Percentiles rank a stretch among this genome's conserved stretches.
These are phyloP conservation scores for Platysteira castanea DNA, from an alignment of 2,113 vertebrate species.

Conservation along the genomic window DNA sequence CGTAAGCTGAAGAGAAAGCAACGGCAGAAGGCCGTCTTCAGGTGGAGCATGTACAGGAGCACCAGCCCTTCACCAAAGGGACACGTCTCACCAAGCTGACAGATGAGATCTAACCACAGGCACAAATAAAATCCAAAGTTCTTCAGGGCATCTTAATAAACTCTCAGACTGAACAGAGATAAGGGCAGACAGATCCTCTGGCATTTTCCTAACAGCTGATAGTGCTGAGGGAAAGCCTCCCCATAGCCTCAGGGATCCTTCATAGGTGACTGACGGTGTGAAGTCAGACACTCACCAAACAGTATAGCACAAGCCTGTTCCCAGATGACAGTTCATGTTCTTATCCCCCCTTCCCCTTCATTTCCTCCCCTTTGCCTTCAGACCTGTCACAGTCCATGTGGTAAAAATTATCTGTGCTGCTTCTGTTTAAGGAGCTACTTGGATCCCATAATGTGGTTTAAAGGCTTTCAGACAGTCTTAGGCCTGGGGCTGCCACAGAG, in stretches of 20 bases:
- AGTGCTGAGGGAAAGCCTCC: not conserved
- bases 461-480: not conserved
- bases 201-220: fast-evolving
- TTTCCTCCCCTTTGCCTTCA: not conserved
- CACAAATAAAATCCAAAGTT: not conserved
- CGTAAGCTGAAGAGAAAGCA: not conserved
- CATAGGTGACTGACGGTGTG: fast-evolving
- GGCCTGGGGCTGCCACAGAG: not conserved
- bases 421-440: not conserved
- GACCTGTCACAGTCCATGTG: not conserved
- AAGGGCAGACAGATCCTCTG: not conserved
- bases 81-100: not conserved
- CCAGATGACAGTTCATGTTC: not conserved
- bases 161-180: not conserved
- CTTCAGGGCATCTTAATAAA: not conserved
- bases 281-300: not conserved
- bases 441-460: not conserved
- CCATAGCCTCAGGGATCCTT: not conserved
- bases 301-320: not conserved
- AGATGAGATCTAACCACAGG: not conserved
- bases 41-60: not conserved
- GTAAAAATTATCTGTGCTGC: not conserved
- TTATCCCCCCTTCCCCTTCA: not conserved
- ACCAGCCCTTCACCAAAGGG: not conserved
- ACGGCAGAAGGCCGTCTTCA: not conserved